phyloP scores from a whole-genome alignment of 2,888 invertebrate genomes.

The Drosophila falleni region DNA sequence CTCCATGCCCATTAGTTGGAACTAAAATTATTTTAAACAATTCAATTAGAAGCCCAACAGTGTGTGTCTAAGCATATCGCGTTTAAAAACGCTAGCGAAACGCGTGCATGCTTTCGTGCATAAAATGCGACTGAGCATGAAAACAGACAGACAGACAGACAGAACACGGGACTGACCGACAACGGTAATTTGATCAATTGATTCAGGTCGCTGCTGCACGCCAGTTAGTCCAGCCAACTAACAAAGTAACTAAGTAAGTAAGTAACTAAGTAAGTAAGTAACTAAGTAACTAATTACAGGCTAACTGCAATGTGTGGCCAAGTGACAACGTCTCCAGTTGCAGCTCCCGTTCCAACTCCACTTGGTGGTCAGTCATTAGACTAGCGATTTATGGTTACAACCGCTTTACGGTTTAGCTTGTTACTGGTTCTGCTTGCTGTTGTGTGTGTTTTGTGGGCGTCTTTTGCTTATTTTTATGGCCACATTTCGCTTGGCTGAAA shows the following conservation, averaged over 20 bases:
- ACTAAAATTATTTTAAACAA: constrained; percentile 26
- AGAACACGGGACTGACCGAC: constrained; percentile 35
- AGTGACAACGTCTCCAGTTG: constrained; percentile 30
- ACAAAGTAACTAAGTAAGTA: constrained; percentile 8
- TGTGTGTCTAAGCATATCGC: not conserved
- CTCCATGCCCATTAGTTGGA: not conserved
- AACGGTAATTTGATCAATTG: constrained; percentile 59
- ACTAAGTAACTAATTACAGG: constrained; percentile 53
- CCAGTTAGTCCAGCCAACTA: constrained; percentile 14
- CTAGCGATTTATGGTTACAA: constrained; percentile 48
- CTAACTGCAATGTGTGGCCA: constrained; percentile 34
- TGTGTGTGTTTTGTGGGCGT: constrained; percentile 56
- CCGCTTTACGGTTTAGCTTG: constrained; percentile 38
- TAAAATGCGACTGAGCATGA: constrained; percentile 51
- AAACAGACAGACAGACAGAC: constrained; percentile 12
- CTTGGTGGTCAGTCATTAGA: constrained; percentile 22
- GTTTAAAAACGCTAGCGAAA: constrained; percentile 30
- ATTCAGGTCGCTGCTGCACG: constrained; percentile 61
- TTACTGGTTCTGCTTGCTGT: constrained; percentile 11
- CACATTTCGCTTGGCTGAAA: constrained; percentile 32
- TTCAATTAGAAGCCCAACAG: constrained; percentile 30
- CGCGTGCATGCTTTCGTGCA: constrained; percentile 40
- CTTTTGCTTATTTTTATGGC: constrained; percentile 49
- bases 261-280: constrained; percentile 36
- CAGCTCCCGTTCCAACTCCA: not conserved